Conservation (phyloP, 2,113 vertebrate species). For the Alosa alosa region DNA sequence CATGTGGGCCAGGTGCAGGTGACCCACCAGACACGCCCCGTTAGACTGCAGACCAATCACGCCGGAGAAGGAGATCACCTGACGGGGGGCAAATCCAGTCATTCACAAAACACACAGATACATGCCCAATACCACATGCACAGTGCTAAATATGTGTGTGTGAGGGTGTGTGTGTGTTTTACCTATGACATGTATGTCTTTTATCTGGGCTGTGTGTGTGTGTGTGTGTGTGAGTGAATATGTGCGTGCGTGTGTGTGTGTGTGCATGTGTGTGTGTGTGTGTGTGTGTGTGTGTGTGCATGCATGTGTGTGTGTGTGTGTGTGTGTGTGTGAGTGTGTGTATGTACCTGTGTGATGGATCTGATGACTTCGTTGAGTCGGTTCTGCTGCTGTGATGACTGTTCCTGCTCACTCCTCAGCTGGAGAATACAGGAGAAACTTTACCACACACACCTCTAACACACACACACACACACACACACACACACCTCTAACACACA, state of each 20-base stretch:
- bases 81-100: not conserved
- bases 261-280: not conserved
- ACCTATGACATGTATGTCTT: too few relatives aligned
- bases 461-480: not conserved
- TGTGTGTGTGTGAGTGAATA: not conserved
- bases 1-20: constrained; percentile 83
- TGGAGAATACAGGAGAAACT: constrained; percentile 46
- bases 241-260: not conserved
- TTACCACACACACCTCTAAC: not conserved
- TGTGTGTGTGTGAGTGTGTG: constrained; percentile 2
- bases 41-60: constrained; percentile 92
- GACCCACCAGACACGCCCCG: constrained; percentile 83
- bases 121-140: too few relatives aligned
- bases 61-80: constrained; percentile 86
- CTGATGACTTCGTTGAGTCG: constrained; percentile 88
- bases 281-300: not conserved
- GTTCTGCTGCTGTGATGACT: constrained; percentile 82
- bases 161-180: too few relatives aligned
- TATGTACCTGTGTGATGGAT: constrained; percentile 82
- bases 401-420: constrained; percentile 81
- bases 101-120: too few relatives aligned
- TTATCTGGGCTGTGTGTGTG: too few relatives aligned
- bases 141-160: too few relatives aligned
- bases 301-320: not conserved
- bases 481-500: not conserved